Evolutionary conservation across 1,140 invertebrate species (phyloP), one percentile per base, ranked within the genome.

Genomic region (Sitophilus oryzae): DNA sequence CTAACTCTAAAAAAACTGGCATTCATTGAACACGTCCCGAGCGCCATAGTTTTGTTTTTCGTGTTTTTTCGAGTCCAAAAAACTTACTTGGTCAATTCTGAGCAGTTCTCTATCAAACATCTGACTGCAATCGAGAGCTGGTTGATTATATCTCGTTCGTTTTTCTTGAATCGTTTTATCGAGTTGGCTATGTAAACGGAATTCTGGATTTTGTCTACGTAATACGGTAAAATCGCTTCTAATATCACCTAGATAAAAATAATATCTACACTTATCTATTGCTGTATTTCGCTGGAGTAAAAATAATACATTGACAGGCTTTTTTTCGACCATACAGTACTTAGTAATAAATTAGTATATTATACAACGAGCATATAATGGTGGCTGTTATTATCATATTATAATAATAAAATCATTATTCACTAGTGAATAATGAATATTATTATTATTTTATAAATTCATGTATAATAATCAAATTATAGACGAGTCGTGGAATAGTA

Each of bases 81-180:
- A 49, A 56, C 73, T 77, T 78, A 93, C 92, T 96, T 95, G 3
- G 93, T 89, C 15, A 98, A 75, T 41, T 89, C 88, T 75, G 99
- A 96, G 66, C 93, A 94, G 71, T 98, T 97, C 65, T 92, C 94
- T 8, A 98, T 86, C 30, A 99, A 79, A 37, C 96, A 96, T 69
- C 91, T 91, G 53, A 98, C 89, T n/a, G 94, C 90, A 14, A 96
- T 85, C 0, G 93, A 90, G 38, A 98, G 77, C 68, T 94, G 91
- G 73, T 93, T 82, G 59, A 96, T 89, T n/a, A 96, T 91, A 73
- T 98, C 94, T 56, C 92, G 85, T 74, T 95, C 91, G 0, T 86
- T 86, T 74, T 90, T 90, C 0, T 88, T 88, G 69, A 94, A 91
- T 60, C 84, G 87, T 49, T 91, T 89, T 9, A 57, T 57, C 30